phyloP scores from a whole-genome alignment of 1,140 invertebrate species.

The Zaprionus capensis region DNA sequence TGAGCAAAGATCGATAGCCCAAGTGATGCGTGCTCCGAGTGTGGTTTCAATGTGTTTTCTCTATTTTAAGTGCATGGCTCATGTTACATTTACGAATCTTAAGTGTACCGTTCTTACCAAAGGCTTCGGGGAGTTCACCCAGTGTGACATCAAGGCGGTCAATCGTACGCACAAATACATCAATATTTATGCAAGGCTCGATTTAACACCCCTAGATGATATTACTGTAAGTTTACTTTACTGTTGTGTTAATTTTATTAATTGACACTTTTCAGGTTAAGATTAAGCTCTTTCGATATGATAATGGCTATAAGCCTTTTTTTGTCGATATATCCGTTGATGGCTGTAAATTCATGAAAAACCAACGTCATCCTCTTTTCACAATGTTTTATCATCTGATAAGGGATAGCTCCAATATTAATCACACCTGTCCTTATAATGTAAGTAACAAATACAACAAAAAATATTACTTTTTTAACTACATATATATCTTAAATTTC shows the following conservation, averaged over 20 bases:
- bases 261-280: background rate
- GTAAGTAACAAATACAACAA: constrained; percentile 8
- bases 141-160: constrained; percentile 49
- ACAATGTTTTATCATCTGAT: constrained; percentile 1
- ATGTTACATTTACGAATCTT: constrained; percentile 44
- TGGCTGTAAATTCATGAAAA: constrained; percentile 19
- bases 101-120: constrained; percentile 29
- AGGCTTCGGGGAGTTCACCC: background rate
- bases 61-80: background rate
- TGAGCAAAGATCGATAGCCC: background rate
- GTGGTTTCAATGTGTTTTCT: background rate
- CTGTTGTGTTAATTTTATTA: background rate
- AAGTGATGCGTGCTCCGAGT: background rate
- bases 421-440: constrained; percentile 42
- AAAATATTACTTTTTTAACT: background rate
- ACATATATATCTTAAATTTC: background rate
- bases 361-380: background rate
- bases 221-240: background rate
- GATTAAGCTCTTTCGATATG: constrained; percentile 1
- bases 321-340: constrained; percentile 24
- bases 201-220: constrained; percentile 15
- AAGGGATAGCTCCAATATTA: constrained; percentile 23
- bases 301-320: constrained; percentile 39
- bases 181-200: background rate
- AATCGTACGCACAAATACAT: constrained; percentile 44